Evolutionary conservation across 2,888 invertebrate species (phyloP).

Genomic region (Kryphioiulus occultus): DNA sequence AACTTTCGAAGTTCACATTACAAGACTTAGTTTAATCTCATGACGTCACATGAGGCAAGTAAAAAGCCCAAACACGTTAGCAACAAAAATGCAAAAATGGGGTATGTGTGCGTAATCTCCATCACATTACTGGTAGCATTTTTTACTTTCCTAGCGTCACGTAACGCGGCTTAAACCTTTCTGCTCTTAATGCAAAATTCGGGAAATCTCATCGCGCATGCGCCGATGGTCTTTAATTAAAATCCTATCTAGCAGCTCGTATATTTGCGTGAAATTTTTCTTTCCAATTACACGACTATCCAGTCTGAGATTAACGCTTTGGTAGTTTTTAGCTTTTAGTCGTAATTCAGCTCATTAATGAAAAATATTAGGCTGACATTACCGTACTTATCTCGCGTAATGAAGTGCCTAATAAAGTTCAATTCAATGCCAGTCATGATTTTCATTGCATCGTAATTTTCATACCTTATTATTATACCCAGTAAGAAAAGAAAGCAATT

Average conservation of each 20-base stretch:
- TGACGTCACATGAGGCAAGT: no score
- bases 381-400: background rate
- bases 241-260: background rate
- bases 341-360: background rate
- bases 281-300: background rate
- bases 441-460: background rate
- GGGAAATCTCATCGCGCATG: background rate
- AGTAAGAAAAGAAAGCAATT: background rate
- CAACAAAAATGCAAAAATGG: no score
- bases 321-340: background rate
- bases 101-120: no score
- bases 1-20: no score
- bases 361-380: background rate
- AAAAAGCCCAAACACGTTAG: no score
- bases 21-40: no score
- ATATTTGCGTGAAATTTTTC: background rate
- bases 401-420: slow-evolving; percentile 18
- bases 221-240: background rate
- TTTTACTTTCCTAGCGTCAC: no score
- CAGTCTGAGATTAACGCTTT: background rate
- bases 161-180: no score
- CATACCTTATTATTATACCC: background rate
- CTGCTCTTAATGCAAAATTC: no score
- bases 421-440: background rate
- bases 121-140: no score